These are phyloP conservation scores for Xenus cinereus DNA, from an alignment of 2,113 vertebrate genomes.

Conservation along the genomic window DNA sequence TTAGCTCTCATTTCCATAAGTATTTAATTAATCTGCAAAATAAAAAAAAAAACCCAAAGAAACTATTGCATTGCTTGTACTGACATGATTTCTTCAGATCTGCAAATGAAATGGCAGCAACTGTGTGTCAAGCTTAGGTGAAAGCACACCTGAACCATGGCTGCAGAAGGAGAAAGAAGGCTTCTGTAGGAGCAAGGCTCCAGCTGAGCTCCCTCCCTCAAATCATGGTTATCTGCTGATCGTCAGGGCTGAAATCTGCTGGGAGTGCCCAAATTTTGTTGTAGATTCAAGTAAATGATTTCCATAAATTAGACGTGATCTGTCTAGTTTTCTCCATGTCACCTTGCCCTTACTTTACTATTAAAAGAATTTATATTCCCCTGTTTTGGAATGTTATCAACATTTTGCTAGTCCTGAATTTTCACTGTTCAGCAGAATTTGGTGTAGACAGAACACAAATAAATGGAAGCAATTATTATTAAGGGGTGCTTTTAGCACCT, in stretches of 20 bases:
- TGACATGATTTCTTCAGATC: conserved; percentile 45
- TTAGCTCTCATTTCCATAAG: conserved; percentile 48
- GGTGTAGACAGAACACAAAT: neutral
- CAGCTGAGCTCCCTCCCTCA: neutral
- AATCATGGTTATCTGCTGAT: neutral
- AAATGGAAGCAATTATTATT: neutral
- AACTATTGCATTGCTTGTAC: conserved; percentile 24
- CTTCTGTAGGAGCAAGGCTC: neutral
- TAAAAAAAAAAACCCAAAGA: neutral
- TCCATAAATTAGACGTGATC: neutral
- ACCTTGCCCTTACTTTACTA: neutral
- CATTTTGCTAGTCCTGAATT: neutral
- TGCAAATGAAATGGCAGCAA: conserved; percentile 26
- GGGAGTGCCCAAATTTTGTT: neutral
- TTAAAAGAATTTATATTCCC: neutral
- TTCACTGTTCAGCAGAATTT: neutral
- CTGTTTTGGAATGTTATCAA: neutral
- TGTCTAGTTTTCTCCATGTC: neutral
- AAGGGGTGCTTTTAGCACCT: neutral
- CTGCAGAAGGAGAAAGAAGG: neutral
- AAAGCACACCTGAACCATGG: neutral
- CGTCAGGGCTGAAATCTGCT: neutral
- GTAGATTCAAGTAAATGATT: neutral
- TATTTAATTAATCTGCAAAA: conserved; percentile 52
- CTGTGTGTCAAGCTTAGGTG: neutral